Percentiles rank a stretch among this genome's conserved stretches.
These are phyloP conservation scores for Paramisgurnus dabryanus DNA, from an alignment of 2,113 vertebrate genomes.

Conservation along the genomic window DNA sequence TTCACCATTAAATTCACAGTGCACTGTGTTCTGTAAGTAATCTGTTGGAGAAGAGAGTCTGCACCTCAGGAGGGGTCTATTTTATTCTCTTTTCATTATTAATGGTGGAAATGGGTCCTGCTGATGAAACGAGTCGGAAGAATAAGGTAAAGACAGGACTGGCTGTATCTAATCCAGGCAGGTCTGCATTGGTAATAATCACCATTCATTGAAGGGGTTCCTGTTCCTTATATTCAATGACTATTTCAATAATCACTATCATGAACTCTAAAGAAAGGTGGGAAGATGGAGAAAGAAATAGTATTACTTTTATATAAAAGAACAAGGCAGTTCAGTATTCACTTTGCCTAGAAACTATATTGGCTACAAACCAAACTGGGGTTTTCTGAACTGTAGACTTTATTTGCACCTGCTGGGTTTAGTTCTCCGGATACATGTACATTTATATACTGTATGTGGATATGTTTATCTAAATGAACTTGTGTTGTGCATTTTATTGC, in stretches of 20 bases:
- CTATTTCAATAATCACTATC: conserved; percentile 24
- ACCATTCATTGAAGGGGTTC: conserved; percentile 12
- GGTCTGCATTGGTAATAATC: conserved; percentile 16
- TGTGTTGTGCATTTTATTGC: too few relatives aligned
- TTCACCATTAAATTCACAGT: background rate
- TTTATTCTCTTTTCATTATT: conserved; percentile 34
- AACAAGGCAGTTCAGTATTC: background rate
- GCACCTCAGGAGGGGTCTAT: background rate
- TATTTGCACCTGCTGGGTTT: background rate
- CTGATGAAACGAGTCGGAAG: conserved; percentile 31
- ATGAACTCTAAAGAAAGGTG: conserved; percentile 1
- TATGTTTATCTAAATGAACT: too few relatives aligned
- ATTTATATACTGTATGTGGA: too few relatives aligned
- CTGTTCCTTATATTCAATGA: conserved; percentile 1
- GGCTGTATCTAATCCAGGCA: conserved; percentile 23
- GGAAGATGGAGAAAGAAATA: background rate
- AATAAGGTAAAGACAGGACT: conserved; percentile 10
- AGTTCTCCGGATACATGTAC: too few relatives aligned
- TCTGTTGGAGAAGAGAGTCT: background rate
- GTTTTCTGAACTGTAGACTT: background rate
- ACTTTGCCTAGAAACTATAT: background rate
- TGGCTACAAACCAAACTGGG: background rate
- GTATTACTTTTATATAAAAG: background rate
- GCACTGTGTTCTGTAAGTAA: conserved; percentile 13
- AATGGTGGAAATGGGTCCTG: conserved; percentile 15